phyloP scores from a whole-genome alignment of 2,888 invertebrate species.

The Timema cristinae region DNA sequence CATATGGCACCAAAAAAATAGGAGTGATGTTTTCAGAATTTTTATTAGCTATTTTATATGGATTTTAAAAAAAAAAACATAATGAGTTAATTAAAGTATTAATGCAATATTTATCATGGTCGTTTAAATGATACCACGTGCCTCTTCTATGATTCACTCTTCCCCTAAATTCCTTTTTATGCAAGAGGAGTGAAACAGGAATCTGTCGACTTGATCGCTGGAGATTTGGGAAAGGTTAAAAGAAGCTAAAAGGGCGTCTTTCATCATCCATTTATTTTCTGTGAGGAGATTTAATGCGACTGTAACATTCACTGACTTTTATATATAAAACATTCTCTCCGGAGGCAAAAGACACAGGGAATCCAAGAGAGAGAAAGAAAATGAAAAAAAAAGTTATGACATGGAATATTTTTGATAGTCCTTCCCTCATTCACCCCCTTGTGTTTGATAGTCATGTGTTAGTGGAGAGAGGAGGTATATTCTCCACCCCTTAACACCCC shows the following conservation, averaged over 20 bases:
- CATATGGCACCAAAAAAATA: no score
- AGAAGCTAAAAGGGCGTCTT: slow-evolving; percentile 16
- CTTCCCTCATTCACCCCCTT: background rate
- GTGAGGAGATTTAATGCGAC: slow-evolving; percentile 24
- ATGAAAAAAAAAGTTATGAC: slow-evolving; percentile 24
- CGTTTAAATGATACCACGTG: no score
- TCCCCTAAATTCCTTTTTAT: background rate
- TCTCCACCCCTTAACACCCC: slow-evolving; percentile 16
- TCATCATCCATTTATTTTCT: slow-evolving; percentile 24
- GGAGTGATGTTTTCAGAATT: no score
- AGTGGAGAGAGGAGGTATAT: slow-evolving; percentile 18
- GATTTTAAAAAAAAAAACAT: no score
- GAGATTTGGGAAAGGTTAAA: slow-evolving; percentile 21
- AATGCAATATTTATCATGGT: no score
- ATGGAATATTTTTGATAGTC: slow-evolving; percentile 27
- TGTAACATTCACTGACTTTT: slow-evolving; percentile 27
- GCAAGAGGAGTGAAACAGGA: slow-evolving; percentile 8
- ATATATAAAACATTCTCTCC: slow-evolving; percentile 13
- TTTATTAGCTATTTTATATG: no score
- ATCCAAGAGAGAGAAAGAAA: background rate
- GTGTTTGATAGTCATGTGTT: slow-evolving; percentile 12
- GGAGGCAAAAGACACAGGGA: background rate
- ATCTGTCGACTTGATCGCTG: slow-evolving; percentile 16
- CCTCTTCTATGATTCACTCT: background rate
- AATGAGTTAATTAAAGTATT: no score